These are phyloP conservation scores for Dione juno DNA, from an alignment of 2,888 invertebrate genomes.

Conservation along the genomic window DNA sequence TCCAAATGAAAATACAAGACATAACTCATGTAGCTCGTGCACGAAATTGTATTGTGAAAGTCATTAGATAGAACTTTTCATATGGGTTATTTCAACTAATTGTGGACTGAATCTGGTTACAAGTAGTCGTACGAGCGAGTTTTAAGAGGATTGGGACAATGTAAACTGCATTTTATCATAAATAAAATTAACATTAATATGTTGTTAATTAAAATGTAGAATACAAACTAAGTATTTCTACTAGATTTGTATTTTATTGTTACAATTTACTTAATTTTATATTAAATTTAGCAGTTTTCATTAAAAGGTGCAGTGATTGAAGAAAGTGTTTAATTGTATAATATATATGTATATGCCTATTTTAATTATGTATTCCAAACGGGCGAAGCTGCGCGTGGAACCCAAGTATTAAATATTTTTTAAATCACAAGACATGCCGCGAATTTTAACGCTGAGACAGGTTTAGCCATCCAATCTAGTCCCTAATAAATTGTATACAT, in stretches of 20 bases:
- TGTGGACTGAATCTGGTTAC: background rate
- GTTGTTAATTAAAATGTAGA: too few relatives aligned
- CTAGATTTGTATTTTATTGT: too few relatives aligned
- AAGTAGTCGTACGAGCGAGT: background rate
- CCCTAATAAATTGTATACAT: background rate
- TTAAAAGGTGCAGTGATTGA: too few relatives aligned
- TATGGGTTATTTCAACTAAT: slow-evolving; percentile 12
- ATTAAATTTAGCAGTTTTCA: too few relatives aligned
- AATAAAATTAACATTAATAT: too few relatives aligned
- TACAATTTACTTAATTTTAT: too few relatives aligned
- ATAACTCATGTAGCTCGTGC: slow-evolving; percentile 19
- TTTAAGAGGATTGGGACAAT: background rate
- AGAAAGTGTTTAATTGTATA: too few relatives aligned
- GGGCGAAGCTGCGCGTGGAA: too few relatives aligned
- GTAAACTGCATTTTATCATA: background rate
- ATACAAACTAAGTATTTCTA: too few relatives aligned
- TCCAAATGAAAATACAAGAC: slow-evolving; percentile 14
- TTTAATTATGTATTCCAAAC: too few relatives aligned
- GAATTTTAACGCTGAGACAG: background rate
- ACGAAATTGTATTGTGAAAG: slow-evolving; percentile 24
- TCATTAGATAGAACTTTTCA: slow-evolving; percentile 20
- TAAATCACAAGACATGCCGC: slow-evolving; percentile 42
- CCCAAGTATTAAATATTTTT: too few relatives aligned
- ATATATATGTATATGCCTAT: too few relatives aligned
- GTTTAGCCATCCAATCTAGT: background rate